Percentiles rank a stretch among this genome's conserved stretches.
These are phyloP conservation scores for Morelia viridis DNA, from an alignment of 2,797 vertebrate genomes.

Conservation along the genomic window DNA sequence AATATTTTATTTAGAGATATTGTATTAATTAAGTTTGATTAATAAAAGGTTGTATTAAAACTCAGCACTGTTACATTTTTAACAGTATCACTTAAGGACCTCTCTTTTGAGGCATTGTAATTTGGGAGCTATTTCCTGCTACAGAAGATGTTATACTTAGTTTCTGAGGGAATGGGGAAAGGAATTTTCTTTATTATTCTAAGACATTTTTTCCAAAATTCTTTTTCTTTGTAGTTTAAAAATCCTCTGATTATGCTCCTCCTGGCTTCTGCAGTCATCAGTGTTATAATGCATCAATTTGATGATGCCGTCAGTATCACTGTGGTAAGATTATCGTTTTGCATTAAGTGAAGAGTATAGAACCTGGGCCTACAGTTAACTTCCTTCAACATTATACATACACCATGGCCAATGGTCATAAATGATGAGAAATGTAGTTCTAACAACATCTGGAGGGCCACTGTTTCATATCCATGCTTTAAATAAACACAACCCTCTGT, in stretches of 20 bases:
- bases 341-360: not conserved
- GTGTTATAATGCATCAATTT: slow-evolving; percentile 94
- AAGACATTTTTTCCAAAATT: slow-evolving; percentile 41
- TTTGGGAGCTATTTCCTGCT: not conserved
- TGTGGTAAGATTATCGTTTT: slow-evolving; percentile 82
- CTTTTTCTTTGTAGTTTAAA: slow-evolving; percentile 87
- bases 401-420: not conserved
- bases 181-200: slow-evolving; percentile 8
- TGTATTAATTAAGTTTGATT: not conserved
- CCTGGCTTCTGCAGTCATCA: slow-evolving; percentile 96
- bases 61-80: not conserved
- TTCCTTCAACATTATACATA: not conserved
- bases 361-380: not conserved
- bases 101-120: not conserved
- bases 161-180: not conserved
- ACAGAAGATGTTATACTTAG: not conserved
- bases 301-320: slow-evolving; percentile 99
- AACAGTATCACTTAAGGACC: not conserved
- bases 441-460: not conserved
- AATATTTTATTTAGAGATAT: not conserved
- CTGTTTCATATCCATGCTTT: not conserved
- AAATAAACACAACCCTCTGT: not conserved
- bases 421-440: not conserved
- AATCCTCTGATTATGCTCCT: slow-evolving; percentile 97
- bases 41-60: not conserved